Percentiles rank a stretch among this genome's conserved stretches.
Evolutionary conservation across 2,797 vertebrate genomes (phyloP).

Genomic region (Phalloptychus januarius): DNA sequence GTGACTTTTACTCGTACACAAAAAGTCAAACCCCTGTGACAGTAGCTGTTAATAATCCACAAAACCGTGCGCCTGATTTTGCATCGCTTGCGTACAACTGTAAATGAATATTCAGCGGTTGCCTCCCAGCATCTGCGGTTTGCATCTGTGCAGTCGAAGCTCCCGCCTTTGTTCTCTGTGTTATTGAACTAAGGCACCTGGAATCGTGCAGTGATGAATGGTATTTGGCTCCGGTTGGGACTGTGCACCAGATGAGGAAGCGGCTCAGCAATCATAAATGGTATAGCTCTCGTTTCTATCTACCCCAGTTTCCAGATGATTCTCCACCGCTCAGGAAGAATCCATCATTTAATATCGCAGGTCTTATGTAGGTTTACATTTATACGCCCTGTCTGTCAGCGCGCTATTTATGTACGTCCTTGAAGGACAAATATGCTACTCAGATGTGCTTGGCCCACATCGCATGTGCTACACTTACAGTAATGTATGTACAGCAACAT

Average conservation of each 20-base stretch:
- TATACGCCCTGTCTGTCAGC: background rate
- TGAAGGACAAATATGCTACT: background rate
- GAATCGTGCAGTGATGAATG: slow-evolving; percentile 58
- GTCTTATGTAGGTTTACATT: background rate
- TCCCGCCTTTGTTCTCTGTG: slow-evolving; percentile 47
- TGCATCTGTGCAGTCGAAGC: slow-evolving; percentile 45
- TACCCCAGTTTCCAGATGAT: slow-evolving; percentile 15
- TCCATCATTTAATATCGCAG: slow-evolving; percentile 8
- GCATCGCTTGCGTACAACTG: background rate
- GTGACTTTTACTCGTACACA: background rate
- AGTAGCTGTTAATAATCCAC: slow-evolving; percentile 10
- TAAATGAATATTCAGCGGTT: slow-evolving; percentile 51
- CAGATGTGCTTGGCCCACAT: background rate
- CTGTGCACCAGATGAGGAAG: slow-evolving; percentile 56
- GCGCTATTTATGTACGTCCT: background rate
- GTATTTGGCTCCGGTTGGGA: slow-evolving; percentile 50
- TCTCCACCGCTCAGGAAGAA: slow-evolving; percentile 9
- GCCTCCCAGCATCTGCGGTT: slow-evolving; percentile 44
- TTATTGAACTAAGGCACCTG: slow-evolving; percentile 53
- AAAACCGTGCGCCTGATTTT: slow-evolving; percentile 13
- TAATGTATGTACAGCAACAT: background rate
- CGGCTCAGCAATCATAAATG: slow-evolving; percentile 41
- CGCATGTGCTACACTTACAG: background rate
- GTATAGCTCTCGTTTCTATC: slow-evolving; percentile 15
- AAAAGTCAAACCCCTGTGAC: background rate